These are phyloP conservation scores for Ganaspis brasiliensis DNA, from an alignment of 2,888 invertebrate species.

Conservation along the genomic window DNA sequence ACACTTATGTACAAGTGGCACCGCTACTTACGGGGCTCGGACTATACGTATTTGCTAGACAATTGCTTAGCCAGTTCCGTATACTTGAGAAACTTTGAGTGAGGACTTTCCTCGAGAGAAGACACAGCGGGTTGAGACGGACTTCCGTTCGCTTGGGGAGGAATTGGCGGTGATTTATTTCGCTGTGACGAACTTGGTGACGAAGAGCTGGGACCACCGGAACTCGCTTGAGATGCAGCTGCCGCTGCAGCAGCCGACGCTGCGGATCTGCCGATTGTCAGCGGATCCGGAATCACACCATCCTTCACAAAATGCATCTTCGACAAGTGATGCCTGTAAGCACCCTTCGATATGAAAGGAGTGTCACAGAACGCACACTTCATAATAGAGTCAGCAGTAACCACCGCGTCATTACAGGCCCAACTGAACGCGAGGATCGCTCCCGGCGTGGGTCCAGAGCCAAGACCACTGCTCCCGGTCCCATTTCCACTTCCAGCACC, in stretches of 20 bases:
- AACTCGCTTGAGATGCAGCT: conserved; percentile 80
- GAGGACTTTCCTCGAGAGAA: conserved; percentile 91
- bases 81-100: conserved; percentile 99
- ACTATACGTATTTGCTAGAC: conserved; percentile 97
- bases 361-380: conserved; percentile 98
- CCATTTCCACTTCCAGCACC: conserved; percentile 78
- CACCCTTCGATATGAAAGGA: conserved; percentile 97
- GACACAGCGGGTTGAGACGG: conserved; percentile 82
- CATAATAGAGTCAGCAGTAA: conserved; percentile 93
- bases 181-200: conserved; percentile 82
- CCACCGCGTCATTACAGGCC: conserved; percentile 96
- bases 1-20: conserved; percentile 80
- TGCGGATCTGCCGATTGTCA: conserved; percentile 80
- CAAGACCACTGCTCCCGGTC: conserved; percentile 70
- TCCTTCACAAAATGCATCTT: conserved; percentile 98
- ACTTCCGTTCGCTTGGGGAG: conserved; percentile 78
- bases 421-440: conserved; percentile 95
- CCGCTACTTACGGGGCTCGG: conserved; percentile 81
- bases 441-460: conserved; percentile 86
- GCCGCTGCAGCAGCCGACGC: conserved; percentile 81
- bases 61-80: conserved; percentile 99
- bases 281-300: conserved; percentile 90
- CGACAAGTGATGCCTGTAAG: conserved; percentile 97
- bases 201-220: conserved; percentile 71
- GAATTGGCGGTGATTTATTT: conserved; percentile 82